phyloP scores from a whole-genome alignment of 2,888 invertebrate species.

The Agrochola lota region DNA sequence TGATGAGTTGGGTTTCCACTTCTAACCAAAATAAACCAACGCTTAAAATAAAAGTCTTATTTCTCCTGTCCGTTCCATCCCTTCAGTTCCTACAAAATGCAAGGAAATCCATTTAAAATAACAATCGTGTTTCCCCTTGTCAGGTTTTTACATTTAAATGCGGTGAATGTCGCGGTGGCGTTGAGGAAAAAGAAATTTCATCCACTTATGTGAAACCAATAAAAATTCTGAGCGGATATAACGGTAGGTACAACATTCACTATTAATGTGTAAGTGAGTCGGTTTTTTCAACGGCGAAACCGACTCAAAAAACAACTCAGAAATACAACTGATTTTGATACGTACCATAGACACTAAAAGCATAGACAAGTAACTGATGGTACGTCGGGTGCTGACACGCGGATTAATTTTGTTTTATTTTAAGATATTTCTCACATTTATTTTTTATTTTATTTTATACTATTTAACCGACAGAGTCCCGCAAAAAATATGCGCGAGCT shows the following conservation, averaged over 20 bases:
- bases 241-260: conserved; percentile 10
- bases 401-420: no score
- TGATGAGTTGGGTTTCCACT: not conserved
- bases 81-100: conserved; percentile 5
- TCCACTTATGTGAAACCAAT: conserved; percentile 41
- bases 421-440: no score
- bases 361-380: no score
- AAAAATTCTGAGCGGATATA: conserved; percentile 31
- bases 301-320: no score
- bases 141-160: conserved; percentile 55
- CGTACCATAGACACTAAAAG: no score
- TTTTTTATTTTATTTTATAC: no score
- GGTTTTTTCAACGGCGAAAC: not conserved
- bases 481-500: no score
- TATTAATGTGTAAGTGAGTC: conserved; percentile 27
- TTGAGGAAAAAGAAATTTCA: conserved; percentile 47
- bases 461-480: no score
- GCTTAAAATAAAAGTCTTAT: not conserved
- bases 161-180: conserved; percentile 30
- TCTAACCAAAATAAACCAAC: not conserved
- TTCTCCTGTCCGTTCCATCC: not conserved
- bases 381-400: no score
- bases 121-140: conserved; percentile 46
- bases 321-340: no score
- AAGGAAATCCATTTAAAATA: conserved; percentile 55